phyloP scores from a whole-genome alignment of 2,113 vertebrate genomes.

The Gavia stellata region DNA sequence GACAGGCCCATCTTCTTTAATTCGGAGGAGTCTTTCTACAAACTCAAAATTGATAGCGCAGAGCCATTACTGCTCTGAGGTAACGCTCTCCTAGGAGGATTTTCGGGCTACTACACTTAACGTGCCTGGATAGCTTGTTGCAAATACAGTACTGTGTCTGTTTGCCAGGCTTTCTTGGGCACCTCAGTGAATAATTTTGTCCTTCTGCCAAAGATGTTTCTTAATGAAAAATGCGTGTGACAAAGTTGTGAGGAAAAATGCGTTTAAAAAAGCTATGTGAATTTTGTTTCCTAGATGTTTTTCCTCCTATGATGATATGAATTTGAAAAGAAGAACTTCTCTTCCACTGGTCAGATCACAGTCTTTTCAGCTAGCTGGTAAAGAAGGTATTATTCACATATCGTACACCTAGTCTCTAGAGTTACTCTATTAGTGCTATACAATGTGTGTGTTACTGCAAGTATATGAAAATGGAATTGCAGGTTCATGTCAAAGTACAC shows the following conservation, averaged over 20 bases:
- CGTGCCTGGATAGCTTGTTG: background rate
- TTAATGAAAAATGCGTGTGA: background rate
- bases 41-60: background rate
- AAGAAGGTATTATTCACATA: conserved; percentile 81
- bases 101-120: background rate
- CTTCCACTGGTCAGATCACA: conserved; percentile 93
- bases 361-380: conserved; percentile 88
- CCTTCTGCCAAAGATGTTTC: background rate
- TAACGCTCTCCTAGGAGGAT: background rate
- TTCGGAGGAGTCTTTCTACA: background rate
- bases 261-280: background rate
- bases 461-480: background rate
- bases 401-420: background rate
- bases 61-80: background rate
- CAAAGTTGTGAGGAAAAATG: background rate
- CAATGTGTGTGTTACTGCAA: background rate
- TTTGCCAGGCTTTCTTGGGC: background rate
- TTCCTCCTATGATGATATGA: conserved; percentile 97
- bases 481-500: background rate
- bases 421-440: background rate
- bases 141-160: background rate
- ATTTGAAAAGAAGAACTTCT: conserved; percentile 89
- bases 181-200: background rate
- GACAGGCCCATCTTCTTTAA: background rate
- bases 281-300: conserved; percentile 80